Evolutionary conservation across 1,140 invertebrate species (phyloP).

Genomic region (Brachionus sp.): DNA sequence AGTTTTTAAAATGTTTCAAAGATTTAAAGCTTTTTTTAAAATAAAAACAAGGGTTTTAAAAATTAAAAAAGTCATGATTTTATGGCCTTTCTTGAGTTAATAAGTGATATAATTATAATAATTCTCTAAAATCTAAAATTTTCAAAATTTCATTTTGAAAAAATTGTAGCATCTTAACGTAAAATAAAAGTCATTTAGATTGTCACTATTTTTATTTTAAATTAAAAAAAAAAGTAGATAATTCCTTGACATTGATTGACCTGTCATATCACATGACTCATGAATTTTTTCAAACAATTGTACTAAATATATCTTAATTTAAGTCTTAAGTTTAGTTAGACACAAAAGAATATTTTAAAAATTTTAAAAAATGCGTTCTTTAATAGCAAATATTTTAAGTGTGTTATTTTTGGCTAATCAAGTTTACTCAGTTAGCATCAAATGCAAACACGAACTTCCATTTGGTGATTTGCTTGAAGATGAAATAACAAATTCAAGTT

Average conservation of each 20-base stretch:
- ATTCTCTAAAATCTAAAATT: not conserved
- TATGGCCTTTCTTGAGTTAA: too few species aligned
- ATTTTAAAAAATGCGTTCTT: not conserved
- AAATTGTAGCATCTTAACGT: not conserved
- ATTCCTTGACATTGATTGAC: constrained; percentile 6
- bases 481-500: not conserved
- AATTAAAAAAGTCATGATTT: too few species aligned
- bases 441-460: not conserved
- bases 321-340: not conserved
- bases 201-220: not conserved
- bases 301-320: not conserved
- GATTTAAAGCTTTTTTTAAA: too few species aligned
- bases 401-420: not conserved
- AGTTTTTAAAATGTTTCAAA: too few species aligned
- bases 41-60: too few species aligned
- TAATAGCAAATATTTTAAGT: not conserved
- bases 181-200: not conserved
- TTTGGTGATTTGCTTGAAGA: not conserved
- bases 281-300: not conserved
- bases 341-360: not conserved
- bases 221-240: not conserved
- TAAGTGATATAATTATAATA: too few species aligned
- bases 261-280: constrained; percentile 13
- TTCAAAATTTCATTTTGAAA: not conserved
- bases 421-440: not conserved